phyloP scores from a whole-genome alignment of 2,888 invertebrate species.

The Oscheius sp. region DNA sequence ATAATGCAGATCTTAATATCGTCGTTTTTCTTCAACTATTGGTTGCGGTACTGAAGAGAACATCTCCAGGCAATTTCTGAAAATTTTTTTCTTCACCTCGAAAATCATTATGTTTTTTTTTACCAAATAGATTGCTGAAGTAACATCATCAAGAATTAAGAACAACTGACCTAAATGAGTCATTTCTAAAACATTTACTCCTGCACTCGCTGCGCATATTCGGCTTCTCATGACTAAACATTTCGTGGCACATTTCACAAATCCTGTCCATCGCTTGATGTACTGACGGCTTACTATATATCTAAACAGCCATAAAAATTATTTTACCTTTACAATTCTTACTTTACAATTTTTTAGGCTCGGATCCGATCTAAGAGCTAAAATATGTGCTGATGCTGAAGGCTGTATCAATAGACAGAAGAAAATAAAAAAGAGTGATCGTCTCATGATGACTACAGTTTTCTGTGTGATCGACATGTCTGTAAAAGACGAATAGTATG shows the following conservation, averaged over 20 bases:
- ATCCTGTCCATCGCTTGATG: slow-evolving; percentile 61
- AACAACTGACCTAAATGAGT: slow-evolving; percentile 41
- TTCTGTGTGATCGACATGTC: too few species aligned
- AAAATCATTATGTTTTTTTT: neutral
- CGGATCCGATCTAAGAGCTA: slow-evolving; percentile 1
- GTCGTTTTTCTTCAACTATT: neutral
- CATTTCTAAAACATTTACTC: slow-evolving; percentile 57
- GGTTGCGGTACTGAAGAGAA: slow-evolving; percentile 9
- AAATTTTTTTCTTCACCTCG: neutral
- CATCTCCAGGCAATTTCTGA: slow-evolving; percentile 15
- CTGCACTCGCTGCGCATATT: slow-evolving; percentile 59
- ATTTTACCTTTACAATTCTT: neutral
- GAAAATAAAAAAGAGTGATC: slow-evolving; percentile 1
- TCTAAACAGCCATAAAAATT: slow-evolving; percentile 37
- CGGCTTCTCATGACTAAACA: slow-evolving; percentile 58
- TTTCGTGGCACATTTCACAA: slow-evolving; percentile 62
- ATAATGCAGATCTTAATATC: neutral
- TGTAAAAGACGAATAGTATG: too few species aligned
- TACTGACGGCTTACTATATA: slow-evolving; percentile 53
- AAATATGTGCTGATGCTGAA: neutral
- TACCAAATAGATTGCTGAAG: neutral
- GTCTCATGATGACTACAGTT: neutral
- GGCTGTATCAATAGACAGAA: neutral
- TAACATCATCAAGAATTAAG: too few species aligned
- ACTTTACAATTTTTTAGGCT: slow-evolving; percentile 1